These are phyloP conservation scores for Epinotia nisella DNA, from an alignment of 2,888 invertebrate genomes.

Conservation along the genomic window DNA sequence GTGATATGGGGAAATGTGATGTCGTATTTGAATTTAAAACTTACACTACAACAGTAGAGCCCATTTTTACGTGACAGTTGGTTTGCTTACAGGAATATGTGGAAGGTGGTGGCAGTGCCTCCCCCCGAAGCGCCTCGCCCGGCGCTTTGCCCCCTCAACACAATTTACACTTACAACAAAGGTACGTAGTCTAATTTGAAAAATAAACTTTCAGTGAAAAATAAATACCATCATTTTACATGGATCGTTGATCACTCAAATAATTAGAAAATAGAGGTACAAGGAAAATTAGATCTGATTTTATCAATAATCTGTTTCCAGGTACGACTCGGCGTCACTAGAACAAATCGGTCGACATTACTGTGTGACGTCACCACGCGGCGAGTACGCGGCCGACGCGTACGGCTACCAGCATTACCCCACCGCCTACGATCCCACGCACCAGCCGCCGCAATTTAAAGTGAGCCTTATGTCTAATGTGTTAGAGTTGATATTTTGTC, in stretches of 20 bases:
- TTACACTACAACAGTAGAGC: neutral
- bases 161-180: slow-evolving; percentile 77
- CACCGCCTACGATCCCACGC: slow-evolving; percentile 68
- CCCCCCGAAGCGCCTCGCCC: slow-evolving; percentile 77
- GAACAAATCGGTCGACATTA: slow-evolving; percentile 80
- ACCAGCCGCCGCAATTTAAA: slow-evolving; percentile 69
- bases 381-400: slow-evolving; percentile 77
- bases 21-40: neutral
- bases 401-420: slow-evolving; percentile 81
- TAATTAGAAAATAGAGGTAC: too few species aligned
- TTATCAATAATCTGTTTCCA: slow-evolving; percentile 47
- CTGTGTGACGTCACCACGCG: slow-evolving; percentile 82
- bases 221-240: too few species aligned
- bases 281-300: too few species aligned
- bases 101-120: slow-evolving; percentile 79
- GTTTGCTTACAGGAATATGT: slow-evolving; percentile 70
- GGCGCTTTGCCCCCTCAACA: slow-evolving; percentile 76
- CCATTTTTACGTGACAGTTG: neutral
- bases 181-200: slow-evolving; percentile 54
- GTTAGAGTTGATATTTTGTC: slow-evolving; percentile 7
- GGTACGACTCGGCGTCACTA: slow-evolving; percentile 79
- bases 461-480: slow-evolving; percentile 51
- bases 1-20: neutral
- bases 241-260: too few species aligned
- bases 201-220: neutral